Conservation (phyloP, 2,888 invertebrate genomes). For the Aphrophora alni region DNA sequence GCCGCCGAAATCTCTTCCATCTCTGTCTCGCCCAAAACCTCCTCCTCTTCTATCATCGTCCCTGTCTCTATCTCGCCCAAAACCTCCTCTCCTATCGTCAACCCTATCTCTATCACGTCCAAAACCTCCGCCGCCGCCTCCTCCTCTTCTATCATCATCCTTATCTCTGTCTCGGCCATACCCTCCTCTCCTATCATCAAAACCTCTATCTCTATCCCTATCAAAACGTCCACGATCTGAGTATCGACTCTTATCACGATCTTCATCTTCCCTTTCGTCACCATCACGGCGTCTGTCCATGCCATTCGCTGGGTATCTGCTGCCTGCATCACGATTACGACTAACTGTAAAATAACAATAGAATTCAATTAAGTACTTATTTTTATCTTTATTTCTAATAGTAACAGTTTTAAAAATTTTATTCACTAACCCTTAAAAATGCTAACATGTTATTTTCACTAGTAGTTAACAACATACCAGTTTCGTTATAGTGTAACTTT, state of each 20-base stretch:
- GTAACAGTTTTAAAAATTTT: no score
- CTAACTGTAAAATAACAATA: no score
- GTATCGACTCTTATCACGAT: neutral
- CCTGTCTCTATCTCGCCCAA: conserved; percentile 44
- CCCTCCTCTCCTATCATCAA: conserved; percentile 39
- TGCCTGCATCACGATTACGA: neutral
- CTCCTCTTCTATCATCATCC: conserved; percentile 28
- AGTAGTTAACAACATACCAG: no score
- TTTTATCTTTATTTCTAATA: neutral
- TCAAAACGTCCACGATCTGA: conserved; percentile 9
- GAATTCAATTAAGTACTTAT: no score
- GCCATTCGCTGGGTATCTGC: neutral
- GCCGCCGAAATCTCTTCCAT: conserved; percentile 55
- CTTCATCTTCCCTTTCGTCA: neutral
- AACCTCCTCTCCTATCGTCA: conserved; percentile 41
- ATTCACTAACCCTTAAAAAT: no score
- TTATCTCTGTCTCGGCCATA: conserved; percentile 37
- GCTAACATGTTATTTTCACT: no score
- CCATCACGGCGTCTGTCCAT: conserved; percentile 13
- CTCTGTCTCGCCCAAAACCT: conserved; percentile 48
- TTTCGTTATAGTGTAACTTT: no score
- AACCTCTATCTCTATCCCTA: conserved; percentile 38
- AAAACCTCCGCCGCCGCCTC: no score
- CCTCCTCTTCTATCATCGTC: conserved; percentile 43
- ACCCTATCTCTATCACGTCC: conserved; percentile 38